Conservation (phyloP, 2,888 invertebrate genomes). For the Eudasyphora cyanicolor region DNA sequence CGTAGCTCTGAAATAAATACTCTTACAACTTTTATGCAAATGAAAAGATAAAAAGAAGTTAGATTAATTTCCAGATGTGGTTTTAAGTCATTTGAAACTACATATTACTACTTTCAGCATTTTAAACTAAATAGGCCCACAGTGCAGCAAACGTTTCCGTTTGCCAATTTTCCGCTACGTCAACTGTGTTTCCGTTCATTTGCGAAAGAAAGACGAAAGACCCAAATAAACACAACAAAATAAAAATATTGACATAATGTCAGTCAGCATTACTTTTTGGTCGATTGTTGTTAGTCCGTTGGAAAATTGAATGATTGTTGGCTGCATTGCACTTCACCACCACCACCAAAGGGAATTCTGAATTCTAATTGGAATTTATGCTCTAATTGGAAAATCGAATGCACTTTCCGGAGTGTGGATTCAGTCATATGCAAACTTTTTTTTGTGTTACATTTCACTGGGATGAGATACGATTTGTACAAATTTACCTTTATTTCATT, state of each 20-base stretch:
- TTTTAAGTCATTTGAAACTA: too few relatives aligned
- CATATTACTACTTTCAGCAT: too few relatives aligned
- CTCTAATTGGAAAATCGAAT: conserved; percentile 46
- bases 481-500: conserved; percentile 43
- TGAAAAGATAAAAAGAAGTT: too few relatives aligned
- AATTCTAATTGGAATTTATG: neutral
- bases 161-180: conserved; percentile 62
- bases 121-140: conserved; percentile 13
- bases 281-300: too few relatives aligned
- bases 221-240: conserved; percentile 36
- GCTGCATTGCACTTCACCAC: too few relatives aligned
- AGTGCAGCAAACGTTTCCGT: conserved; percentile 62
- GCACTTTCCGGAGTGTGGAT: neutral
- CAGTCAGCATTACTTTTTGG: conserved; percentile 20
- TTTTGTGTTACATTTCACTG: neutral
- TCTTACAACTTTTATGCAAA: too few relatives aligned
- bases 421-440: conserved; percentile 13
- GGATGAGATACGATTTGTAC: neutral
- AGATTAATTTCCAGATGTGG: too few relatives aligned
- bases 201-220: conserved; percentile 33
- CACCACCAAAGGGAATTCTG: neutral
- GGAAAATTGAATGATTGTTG: too few relatives aligned
- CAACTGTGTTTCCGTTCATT: conserved; percentile 60
- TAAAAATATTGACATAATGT: conserved; percentile 61
- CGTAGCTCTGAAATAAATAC: too few relatives aligned